phyloP scores from a whole-genome alignment of 2,113 vertebrate species.

The Paramisgurnus dabryanus region DNA sequence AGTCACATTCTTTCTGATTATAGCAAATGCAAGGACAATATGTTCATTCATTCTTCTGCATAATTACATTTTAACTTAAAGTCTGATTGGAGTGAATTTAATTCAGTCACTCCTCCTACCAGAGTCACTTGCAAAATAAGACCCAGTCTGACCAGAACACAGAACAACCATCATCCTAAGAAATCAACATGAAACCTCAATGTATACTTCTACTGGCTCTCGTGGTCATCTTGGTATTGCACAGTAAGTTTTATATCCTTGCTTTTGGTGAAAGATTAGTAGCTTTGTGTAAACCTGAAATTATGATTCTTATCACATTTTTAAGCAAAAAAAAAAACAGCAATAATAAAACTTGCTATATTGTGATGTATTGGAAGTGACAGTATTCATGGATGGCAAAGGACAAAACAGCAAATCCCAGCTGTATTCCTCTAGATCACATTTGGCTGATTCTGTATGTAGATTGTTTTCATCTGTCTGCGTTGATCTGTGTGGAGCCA shows the following conservation, averaged over 20 bases:
- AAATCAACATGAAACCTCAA: constrained; percentile 63
- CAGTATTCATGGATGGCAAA: background rate
- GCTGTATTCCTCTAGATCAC: background rate
- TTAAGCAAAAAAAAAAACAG: background rate
- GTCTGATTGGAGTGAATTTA: constrained; percentile 54
- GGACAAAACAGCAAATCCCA: background rate
- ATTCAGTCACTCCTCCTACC: constrained; percentile 63
- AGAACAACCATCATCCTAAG: constrained; percentile 21
- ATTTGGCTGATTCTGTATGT: background rate
- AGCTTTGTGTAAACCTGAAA: background rate
- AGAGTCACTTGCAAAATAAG: constrained; percentile 51
- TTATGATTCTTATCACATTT: background rate
- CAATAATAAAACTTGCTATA: background rate
- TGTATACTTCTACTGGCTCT: constrained; percentile 59
- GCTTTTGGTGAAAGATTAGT: background rate
- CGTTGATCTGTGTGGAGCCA: background rate
- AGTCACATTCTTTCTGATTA: constrained; percentile 43
- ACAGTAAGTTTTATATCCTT: constrained; percentile 64
- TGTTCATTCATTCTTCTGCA: constrained; percentile 44
- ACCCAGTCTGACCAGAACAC: constrained; percentile 40
- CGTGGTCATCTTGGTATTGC: constrained; percentile 62
- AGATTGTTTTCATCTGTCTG: background rate
- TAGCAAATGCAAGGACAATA: constrained; percentile 63
- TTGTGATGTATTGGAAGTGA: background rate
- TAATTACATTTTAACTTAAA: constrained; percentile 56